phyloP scores from a whole-genome alignment of 2,797 vertebrate genomes.

The Choloepus didactylus region DNA sequence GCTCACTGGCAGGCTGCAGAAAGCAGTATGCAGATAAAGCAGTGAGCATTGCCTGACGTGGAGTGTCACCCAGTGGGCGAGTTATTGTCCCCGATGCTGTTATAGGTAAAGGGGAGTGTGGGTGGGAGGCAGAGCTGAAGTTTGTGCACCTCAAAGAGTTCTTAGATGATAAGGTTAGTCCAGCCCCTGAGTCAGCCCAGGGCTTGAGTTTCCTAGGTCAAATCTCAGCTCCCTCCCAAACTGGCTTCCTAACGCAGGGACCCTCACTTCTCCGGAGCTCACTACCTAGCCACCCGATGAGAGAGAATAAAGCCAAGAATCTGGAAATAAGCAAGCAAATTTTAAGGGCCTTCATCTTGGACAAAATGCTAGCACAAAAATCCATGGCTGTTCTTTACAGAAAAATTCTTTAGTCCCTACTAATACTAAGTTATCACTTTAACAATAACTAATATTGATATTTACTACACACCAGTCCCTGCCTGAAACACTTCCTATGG shows the following conservation, averaged over 20 bases:
- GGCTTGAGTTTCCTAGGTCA: neutral
- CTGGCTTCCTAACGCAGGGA: neutral
- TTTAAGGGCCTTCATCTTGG: neutral
- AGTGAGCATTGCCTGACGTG: fast-evolving
- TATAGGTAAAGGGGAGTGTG: neutral
- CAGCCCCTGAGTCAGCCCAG: neutral
- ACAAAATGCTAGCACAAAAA: neutral
- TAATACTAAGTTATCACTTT: neutral
- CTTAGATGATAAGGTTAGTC: neutral
- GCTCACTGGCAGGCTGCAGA: neutral
- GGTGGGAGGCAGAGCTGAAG: fast-evolving
- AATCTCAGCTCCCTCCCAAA: neutral
- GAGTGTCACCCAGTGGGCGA: neutral
- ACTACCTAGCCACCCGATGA: neutral
- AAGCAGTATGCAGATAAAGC: neutral
- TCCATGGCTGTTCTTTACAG: fast-evolving
- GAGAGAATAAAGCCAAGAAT: neutral
- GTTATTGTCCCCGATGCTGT: too few species aligned
- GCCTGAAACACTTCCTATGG: neutral
- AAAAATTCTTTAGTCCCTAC: neutral
- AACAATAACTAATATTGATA: neutral
- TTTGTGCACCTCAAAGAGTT: neutral
- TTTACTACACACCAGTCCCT: neutral
- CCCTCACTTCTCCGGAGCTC: neutral
- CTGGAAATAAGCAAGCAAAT: neutral